These are phyloP conservation scores for Sternotherus odoratus DNA, from an alignment of 2,797 vertebrate genomes.

Conservation along the genomic window DNA sequence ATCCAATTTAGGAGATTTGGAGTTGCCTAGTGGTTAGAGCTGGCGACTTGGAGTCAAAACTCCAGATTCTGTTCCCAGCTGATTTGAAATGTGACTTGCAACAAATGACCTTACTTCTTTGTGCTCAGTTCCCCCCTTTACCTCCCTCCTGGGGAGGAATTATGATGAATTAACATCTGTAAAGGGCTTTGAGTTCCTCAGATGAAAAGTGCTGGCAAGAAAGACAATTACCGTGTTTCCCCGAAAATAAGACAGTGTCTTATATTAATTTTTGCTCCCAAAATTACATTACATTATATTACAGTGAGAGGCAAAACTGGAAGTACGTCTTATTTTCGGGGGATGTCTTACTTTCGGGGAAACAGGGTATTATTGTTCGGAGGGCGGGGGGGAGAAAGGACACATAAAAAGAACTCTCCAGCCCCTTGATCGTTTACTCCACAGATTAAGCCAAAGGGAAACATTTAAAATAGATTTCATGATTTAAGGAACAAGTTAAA, in stretches of 20 bases:
- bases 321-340: too few relatives aligned
- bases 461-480: neutral
- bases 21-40: neutral
- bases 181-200: neutral
- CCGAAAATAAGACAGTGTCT: too few relatives aligned
- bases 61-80: neutral
- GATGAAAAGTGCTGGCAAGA: neutral
- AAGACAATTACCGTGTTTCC: too few relatives aligned
- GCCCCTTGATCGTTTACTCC: neutral
- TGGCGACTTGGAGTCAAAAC: neutral
- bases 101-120: neutral
- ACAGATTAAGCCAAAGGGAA: neutral
- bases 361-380: rapidly evolving
- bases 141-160: neutral
- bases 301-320: too few relatives aligned
- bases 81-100: neutral
- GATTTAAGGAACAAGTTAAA: conserved; percentile 51
- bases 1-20: neutral
- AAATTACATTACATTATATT: too few relatives aligned
- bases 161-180: neutral
- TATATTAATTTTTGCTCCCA: too few relatives aligned
- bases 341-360: too few relatives aligned
- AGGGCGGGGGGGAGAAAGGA: neutral
- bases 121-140: neutral
- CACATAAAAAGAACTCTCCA: neutral